Base-by-base conservation (phyloP, 1,140 invertebrate species). In the Helicoverpa armigera region DNA sequence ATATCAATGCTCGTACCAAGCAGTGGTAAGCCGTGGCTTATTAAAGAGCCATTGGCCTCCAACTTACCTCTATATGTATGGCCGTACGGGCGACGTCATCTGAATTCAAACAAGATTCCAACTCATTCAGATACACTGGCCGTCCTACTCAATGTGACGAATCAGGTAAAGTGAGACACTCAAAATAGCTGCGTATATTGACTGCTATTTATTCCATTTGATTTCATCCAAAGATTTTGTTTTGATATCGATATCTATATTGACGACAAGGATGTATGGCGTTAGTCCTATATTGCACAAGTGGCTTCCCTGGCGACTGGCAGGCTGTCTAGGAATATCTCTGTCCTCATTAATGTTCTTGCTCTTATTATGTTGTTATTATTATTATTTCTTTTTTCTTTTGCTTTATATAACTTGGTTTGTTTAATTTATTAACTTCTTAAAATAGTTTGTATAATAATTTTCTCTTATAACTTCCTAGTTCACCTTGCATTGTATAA, bases 121-220 rank as follows among this genome's bases (percentile, higher is more conserved):
- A 77, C 50, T 77, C 75, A 77, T 77, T 77, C 75, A 54, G 50
- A 35, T 11, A 65, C 43, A 29, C 16, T 29, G 48, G 12, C 50
- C 67, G 23, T n/a, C 61, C 75, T 54, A 77, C 75, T 77, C 60
- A 35, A 63, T 18, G 10, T 77, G 75, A 77, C 75, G 61, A 77
- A 67, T 54, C 73, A 23, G 18, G 14, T 51, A n/a, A 65, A 65
- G 61, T 67, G 48, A 77, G 60, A 65, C 54, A 65, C 61, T 54
- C 60, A 14, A 77, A 77, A 77, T 77, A 77, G 13, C 18, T 10
- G 13, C 54, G 23, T 54, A 51, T 56, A 73, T 58, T 73, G 70
- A 73, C 70, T 50, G 63, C 53, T 70, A 70, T 54, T 23, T n/a
- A 35, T 35, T 70, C 31, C 67, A 18, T 69, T 69, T 69, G 43